Base-by-base conservation (phyloP, 2,797 vertebrate genomes). In the Trachurus trachurus region DNA sequence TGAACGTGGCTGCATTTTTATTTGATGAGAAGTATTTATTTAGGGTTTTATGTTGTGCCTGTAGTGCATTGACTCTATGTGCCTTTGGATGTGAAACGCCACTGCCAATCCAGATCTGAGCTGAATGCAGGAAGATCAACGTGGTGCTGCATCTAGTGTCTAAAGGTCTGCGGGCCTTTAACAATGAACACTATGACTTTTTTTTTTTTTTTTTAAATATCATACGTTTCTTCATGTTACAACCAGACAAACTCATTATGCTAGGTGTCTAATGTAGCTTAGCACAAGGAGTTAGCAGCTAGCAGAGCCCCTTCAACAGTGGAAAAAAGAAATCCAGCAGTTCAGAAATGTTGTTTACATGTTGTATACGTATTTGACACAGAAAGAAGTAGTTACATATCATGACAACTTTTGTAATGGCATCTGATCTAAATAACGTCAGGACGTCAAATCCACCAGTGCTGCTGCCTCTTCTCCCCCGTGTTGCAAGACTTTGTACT, bases 81-180 rank as follows among this genome's bases (percentile, higher is more conserved):
- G 81, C 81, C 87, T 86, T 87, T 45, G 49, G 22, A 79, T 50
- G 47, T 74, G 37, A 74, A 66, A 60, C 42, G 61, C 69, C 47
- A 71, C 84, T 85, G 84, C 82, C 71, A 61, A 22, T 64, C 59
- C 31, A 60, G 15, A 68, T 39, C 12, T 17, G 31, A 59, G 45
- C 47, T 54, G 21, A 52, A 52, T n/a, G 22, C 13, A 29, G 52
- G 13, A 26, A 22, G 5, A 19, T 74, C 31, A 62, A 56, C 9
- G 60, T 65, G 59, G 54, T 70, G 62, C 40, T 69, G 7, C 21
- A 15, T 45, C 49, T 78, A 44, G 37, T 74, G 31, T 67, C 22
- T 7, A 16, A n/a, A 5, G 69, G 40, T 72, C 54, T 72, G 66
- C 31, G 53, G 53, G 34, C 34, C 34, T 37, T 37, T 42, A 12